Percentiles rank a stretch among this genome's conserved stretches.
Evolutionary conservation across 2,888 invertebrate genomes (phyloP).

Genomic region (Patella depressa): DNA sequence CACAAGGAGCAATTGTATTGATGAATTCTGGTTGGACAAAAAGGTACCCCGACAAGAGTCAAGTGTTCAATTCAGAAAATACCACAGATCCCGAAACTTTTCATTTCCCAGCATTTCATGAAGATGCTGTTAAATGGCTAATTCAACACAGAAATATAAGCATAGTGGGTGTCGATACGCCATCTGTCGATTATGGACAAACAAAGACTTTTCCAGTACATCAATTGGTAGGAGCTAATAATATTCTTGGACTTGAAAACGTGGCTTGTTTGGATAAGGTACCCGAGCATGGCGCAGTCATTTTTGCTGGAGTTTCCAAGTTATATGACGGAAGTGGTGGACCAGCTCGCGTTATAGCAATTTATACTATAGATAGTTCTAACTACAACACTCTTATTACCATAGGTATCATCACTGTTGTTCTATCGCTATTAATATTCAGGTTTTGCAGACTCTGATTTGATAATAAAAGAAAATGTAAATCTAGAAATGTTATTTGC

Average conservation of each 20-base stretch:
- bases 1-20: constrained; percentile 71
- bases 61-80: constrained; percentile 44
- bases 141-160: constrained; percentile 71
- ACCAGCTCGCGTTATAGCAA: constrained; percentile 75
- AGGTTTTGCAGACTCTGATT: too few species aligned
- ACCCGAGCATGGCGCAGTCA: constrained; percentile 52
- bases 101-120: constrained; percentile 72
- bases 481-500: too few species aligned
- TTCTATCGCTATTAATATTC: too few species aligned
- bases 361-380: constrained; percentile 4
- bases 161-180: constrained; percentile 79
- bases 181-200: constrained; percentile 77
- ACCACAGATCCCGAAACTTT: constrained; percentile 43
- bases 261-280: constrained; percentile 73
- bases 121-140: constrained; percentile 77
- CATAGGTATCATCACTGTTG: too few species aligned
- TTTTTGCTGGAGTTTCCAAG: constrained; percentile 77
- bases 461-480: too few species aligned
- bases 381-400: too few species aligned
- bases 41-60: constrained; percentile 62
- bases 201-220: constrained; percentile 73
- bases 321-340: constrained; percentile 77
- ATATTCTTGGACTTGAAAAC: constrained; percentile 77
- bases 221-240: constrained; percentile 72
- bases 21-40: constrained; percentile 71